A percentile compares a stretch with the other conserved stretches of the same genome.
phyloP scores from a whole-genome alignment of 2,797 vertebrate genomes.

The Selene dorsalis region DNA sequence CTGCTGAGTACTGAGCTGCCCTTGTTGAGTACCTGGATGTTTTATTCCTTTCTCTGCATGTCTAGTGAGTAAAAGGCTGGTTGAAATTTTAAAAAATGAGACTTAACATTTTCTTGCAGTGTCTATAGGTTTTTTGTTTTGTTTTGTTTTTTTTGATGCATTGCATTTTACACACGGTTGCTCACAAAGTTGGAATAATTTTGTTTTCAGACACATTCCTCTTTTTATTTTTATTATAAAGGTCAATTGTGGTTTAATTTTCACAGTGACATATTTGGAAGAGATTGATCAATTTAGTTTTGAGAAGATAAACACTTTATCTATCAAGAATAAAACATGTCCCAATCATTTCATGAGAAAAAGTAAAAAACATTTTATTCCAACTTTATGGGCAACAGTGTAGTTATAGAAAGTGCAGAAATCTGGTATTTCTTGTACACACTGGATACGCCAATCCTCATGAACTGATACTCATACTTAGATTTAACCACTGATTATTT shows the following conservation, averaged over 20 bases:
- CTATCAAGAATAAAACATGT: too few relatives aligned
- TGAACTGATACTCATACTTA: background rate
- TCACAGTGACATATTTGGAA: too few relatives aligned
- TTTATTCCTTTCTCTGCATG: background rate
- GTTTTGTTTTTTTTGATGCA: background rate
- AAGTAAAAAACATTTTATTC: too few relatives aligned
- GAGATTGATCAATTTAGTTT: too few relatives aligned
- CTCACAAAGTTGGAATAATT: too few relatives aligned
- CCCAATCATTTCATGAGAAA: too few relatives aligned
- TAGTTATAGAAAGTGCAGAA: background rate
- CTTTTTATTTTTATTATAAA: too few relatives aligned
- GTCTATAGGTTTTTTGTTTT: too few relatives aligned
- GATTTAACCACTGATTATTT: background rate
- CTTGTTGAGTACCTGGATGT: constrained; percentile 6
- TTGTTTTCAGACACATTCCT: too few relatives aligned
- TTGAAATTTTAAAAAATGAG: background rate
- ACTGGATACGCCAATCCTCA: background rate
- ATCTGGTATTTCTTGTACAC: background rate
- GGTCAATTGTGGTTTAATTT: too few relatives aligned
- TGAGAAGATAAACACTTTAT: too few relatives aligned
- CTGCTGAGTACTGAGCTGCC: constrained; percentile 6
- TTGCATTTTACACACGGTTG: background rate
- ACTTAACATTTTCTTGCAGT: background rate
- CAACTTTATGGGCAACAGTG: too few relatives aligned
- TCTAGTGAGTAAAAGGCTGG: background rate